phyloP scores from a whole-genome alignment of 2,797 vertebrate genomes.

The Sarcophilus harrisii region DNA sequence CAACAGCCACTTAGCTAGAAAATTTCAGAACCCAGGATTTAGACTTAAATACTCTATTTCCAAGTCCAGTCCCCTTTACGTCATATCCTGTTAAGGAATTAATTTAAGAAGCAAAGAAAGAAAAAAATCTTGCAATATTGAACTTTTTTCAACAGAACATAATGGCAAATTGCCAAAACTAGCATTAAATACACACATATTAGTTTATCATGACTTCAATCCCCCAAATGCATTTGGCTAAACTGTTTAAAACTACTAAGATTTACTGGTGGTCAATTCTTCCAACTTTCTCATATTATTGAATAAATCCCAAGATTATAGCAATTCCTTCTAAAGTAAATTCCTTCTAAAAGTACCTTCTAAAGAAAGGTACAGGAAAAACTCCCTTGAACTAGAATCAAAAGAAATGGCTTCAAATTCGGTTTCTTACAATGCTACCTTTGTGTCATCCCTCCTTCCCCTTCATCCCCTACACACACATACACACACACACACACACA shows the following conservation, averaged over 20 bases:
- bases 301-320: slow-evolving; percentile 47
- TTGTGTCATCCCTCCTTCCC: neutral
- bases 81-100: neutral
- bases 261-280: slow-evolving; percentile 78
- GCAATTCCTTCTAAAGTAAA: neutral
- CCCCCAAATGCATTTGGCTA: slow-evolving; percentile 62
- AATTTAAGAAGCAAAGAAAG: slow-evolving; percentile 22
- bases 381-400: neutral
- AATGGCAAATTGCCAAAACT: slow-evolving; percentile 39
- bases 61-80: neutral
- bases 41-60: neutral
- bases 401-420: neutral
- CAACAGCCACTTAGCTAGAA: neutral
- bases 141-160: slow-evolving; percentile 46
- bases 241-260: slow-evolving; percentile 79
- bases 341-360: neutral
- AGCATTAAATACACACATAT: neutral
- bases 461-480: too few relatives aligned
- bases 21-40: neutral
- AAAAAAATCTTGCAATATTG: slow-evolving; percentile 9
- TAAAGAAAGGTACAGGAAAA: neutral
- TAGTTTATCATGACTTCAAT: slow-evolving; percentile 66
- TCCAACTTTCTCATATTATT: slow-evolving; percentile 74
- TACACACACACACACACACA: too few relatives aligned
- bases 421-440: neutral